A percentile compares a stretch with the other conserved stretches of the same genome.
phyloP scores from a whole-genome alignment of 2,113 vertebrate genomes.

The Mus pahari region DNA sequence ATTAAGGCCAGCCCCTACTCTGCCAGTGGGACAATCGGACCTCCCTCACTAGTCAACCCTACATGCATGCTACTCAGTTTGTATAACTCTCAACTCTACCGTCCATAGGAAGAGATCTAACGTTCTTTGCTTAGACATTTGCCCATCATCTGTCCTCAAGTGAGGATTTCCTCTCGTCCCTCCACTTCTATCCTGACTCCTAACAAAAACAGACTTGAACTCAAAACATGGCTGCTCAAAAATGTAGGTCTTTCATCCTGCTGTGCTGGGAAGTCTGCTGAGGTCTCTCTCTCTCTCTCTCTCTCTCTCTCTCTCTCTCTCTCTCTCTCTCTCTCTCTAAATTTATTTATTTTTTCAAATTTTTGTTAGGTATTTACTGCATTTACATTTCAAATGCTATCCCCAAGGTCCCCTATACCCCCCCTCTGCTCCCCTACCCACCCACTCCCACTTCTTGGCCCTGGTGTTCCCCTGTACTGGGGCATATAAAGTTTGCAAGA shows the following conservation, averaged over 20 bases:
- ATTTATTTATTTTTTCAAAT: too few relatives aligned
- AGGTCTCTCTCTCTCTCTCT: too few relatives aligned
- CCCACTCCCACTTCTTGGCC: too few relatives aligned
- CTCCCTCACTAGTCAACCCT: not conserved
- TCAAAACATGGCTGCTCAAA: not conserved
- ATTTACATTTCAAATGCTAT: too few relatives aligned
- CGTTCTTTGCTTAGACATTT: constrained; percentile 7
- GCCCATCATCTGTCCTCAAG: not conserved
- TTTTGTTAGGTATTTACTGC: too few relatives aligned
- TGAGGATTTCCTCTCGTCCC: not conserved
- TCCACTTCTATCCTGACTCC: not conserved
- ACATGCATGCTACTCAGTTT: not conserved
- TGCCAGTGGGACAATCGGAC: not conserved
- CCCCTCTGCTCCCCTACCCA: too few relatives aligned
- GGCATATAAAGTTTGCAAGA: too few relatives aligned
- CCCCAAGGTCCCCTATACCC: too few relatives aligned
- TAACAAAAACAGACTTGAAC: not conserved
- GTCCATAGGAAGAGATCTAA: not conserved
- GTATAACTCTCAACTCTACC: not conserved
- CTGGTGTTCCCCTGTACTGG: too few relatives aligned
- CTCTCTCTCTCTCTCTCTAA: too few relatives aligned
- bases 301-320: too few relatives aligned
- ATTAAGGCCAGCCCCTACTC: not conserved
- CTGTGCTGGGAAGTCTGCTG: not conserved
- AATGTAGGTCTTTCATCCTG: not conserved